These are phyloP conservation scores for Antheraea yamamai DNA, from an alignment of 2,888 invertebrate genomes.

Conservation along the genomic window DNA sequence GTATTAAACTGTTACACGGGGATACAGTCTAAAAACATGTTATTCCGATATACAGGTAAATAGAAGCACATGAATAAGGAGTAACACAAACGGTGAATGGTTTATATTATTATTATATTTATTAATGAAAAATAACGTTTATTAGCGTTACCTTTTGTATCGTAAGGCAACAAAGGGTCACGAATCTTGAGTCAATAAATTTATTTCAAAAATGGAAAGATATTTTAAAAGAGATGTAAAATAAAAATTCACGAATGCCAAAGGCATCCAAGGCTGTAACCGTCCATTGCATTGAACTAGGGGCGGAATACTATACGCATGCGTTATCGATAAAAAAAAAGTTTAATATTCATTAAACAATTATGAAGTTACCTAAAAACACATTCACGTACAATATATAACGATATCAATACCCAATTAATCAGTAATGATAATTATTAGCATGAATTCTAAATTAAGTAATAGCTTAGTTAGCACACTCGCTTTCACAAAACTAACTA, in stretches of 20 bases:
- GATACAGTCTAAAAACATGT: neutral
- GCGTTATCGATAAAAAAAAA: constrained; percentile 64
- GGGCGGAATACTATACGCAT: constrained; percentile 69
- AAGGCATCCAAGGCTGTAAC: constrained; percentile 69
- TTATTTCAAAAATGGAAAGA: neutral
- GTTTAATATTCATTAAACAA: constrained; percentile 44
- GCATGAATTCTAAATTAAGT: neutral
- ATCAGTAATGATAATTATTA: neutral
- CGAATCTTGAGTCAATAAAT: constrained; percentile 1
- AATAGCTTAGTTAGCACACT: neutral
- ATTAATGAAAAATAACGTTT: neutral
- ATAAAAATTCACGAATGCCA: constrained; percentile 23
- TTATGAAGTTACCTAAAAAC: neutral
- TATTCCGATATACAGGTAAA: too few relatives aligned
- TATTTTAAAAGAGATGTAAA: neutral
- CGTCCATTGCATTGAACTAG: constrained; percentile 32
- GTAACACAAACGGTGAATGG: neutral
- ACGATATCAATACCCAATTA: neutral
- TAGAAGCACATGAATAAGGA: too few relatives aligned
- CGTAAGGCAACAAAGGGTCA: neutral
- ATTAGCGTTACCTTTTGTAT: neutral
- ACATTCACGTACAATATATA: neutral
- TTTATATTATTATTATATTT: neutral
- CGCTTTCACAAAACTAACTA: too few relatives aligned
- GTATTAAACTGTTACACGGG: neutral